phyloP scores from a whole-genome alignment of 2,888 invertebrate genomes.

The Vesta saturnalis region DNA sequence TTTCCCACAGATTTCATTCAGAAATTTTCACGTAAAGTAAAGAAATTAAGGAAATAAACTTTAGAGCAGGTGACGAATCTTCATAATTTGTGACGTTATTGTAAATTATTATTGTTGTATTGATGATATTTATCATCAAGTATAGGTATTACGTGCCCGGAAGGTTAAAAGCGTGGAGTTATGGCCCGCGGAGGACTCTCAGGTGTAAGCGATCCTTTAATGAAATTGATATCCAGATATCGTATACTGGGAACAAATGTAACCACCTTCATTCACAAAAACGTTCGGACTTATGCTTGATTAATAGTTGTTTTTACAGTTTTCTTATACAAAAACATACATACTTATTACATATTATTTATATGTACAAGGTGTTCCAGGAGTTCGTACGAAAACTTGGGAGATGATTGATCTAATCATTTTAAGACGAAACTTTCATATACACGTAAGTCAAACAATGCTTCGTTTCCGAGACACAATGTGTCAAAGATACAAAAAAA shows the following conservation, averaged over 20 bases:
- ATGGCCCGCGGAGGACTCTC: conserved; percentile 48
- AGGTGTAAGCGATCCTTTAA: conserved; percentile 49
- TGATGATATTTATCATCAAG: background rate
- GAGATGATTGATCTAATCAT: no score
- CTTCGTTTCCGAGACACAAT: no score
- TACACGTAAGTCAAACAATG: no score
- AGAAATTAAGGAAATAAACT: background rate
- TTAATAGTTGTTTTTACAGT: conserved; percentile 10
- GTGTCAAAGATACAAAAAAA: no score
- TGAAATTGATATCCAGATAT: conserved; percentile 48
- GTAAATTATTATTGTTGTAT: conserved; percentile 17
- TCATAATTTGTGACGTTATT: background rate
- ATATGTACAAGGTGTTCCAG: no score
- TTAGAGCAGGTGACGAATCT: background rate
- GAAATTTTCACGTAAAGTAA: conserved; percentile 12
- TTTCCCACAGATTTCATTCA: conserved; percentile 12
- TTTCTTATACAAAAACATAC: background rate
- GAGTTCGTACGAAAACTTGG: no score
- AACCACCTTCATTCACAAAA: conserved; percentile 48
- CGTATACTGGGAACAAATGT: conserved; percentile 49
- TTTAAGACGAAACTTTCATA: no score
- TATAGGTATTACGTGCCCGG: background rate
- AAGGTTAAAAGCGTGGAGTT: conserved; percentile 46
- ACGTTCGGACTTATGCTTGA: conserved; percentile 34
- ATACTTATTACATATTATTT: no score